These are phyloP conservation scores for Sinocyclocheilus maitianheensis DNA, from an alignment of 2,113 vertebrate species.

Conservation along the genomic window DNA sequence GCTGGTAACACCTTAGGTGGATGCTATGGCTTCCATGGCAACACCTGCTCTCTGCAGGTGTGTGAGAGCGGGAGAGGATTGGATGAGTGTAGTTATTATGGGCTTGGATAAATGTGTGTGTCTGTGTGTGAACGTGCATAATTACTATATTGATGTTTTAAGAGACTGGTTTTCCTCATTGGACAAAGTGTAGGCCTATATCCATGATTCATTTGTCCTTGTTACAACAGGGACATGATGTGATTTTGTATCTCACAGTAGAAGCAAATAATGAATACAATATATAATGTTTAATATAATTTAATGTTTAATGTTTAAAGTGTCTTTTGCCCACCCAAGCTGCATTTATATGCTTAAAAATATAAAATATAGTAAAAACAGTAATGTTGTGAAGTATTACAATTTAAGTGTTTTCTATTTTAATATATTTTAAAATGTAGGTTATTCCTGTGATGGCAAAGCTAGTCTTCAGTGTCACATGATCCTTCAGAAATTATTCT, in stretches of 20 bases:
- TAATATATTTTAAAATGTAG: too few species aligned
- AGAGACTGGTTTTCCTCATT: conserved; percentile 2
- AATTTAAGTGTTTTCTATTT: too few species aligned
- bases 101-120: conserved; percentile 24
- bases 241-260: conserved; percentile 6
- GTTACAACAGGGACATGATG: background rate
- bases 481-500: background rate
- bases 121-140: conserved; percentile 21
- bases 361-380: background rate
- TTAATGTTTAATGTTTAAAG: background rate
- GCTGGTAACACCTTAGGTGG: conserved; percentile 67
- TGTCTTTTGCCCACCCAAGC: background rate
- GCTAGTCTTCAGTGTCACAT: background rate
- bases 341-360: background rate
- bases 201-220: conserved; percentile 3
- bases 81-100: conserved; percentile 52
- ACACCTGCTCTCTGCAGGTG: conserved; percentile 61
- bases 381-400: too few species aligned
- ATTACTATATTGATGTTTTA: conserved; percentile 39
- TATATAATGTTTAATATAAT: background rate
- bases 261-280: background rate
- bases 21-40: conserved; percentile 72
- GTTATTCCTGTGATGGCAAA: background rate
- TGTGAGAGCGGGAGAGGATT: conserved; percentile 47
- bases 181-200: conserved; percentile 23